phyloP scores from a whole-genome alignment of 2,113 vertebrate genomes.

The Marmota monax region DNA sequence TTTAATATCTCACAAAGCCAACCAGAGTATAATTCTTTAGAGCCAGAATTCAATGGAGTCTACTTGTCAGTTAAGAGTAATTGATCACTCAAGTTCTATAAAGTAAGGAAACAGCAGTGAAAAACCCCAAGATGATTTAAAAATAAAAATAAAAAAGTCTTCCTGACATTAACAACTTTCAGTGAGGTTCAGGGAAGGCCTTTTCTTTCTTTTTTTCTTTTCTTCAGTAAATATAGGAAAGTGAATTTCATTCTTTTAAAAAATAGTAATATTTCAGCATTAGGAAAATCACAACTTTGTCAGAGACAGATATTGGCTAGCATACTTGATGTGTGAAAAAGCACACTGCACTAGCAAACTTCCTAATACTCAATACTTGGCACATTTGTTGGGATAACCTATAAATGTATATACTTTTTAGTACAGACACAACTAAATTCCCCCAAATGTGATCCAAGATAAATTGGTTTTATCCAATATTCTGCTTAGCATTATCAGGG shows the following conservation, averaged over 20 bases:
- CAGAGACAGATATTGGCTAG: not conserved
- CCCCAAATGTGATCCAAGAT: constrained; percentile 10
- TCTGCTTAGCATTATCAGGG: not conserved
- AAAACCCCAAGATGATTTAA: not conserved
- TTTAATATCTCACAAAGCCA: constrained; percentile 9
- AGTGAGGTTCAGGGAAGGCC: not conserved
- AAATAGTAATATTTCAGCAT: not conserved
- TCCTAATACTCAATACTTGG: not conserved
- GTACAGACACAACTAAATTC: not conserved
- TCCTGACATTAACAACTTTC: not conserved
- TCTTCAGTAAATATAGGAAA: not conserved
- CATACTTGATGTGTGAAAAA: not conserved
- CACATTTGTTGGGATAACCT: not conserved
- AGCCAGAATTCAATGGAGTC: not conserved
- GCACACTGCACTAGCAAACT: not conserved
- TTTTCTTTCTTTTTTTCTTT: not conserved
- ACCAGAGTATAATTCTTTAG: not conserved
- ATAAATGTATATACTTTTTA: not conserved
- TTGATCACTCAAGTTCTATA: not conserved
- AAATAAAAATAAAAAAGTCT: not conserved
- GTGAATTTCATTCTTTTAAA: not conserved
- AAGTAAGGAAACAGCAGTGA: not conserved
- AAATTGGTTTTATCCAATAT: not conserved
- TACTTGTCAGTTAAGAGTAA: not conserved
- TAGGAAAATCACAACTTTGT: constrained; percentile 5